These are phyloP conservation scores for Ophion obscuratus DNA, from an alignment of 2,888 invertebrate species.

Conservation along the genomic window DNA sequence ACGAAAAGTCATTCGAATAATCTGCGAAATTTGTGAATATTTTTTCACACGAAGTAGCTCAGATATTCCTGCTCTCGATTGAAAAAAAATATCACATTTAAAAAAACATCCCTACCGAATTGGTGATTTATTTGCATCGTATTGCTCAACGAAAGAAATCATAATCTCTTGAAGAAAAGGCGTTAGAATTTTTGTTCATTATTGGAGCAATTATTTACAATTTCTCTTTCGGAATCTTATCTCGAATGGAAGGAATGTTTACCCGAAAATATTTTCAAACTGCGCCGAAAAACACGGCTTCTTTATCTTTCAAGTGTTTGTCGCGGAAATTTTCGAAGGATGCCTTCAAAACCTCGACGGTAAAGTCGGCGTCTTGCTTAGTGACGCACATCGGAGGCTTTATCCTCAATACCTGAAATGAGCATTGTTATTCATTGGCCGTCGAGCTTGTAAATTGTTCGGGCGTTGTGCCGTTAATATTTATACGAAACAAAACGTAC, in stretches of 20 bases:
- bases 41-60: neutral
- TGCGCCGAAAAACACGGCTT: conserved; percentile 67
- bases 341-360: conserved; percentile 87
- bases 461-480: neutral
- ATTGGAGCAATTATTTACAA: neutral
- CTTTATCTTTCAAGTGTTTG: conserved; percentile 64
- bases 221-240: conserved; percentile 19
- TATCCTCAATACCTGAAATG: conserved; percentile 92
- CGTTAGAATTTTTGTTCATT: neutral
- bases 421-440: neutral
- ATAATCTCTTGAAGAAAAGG: too few species aligned
- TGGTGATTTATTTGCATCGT: neutral
- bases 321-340: conserved; percentile 84
- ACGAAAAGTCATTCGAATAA: neutral
- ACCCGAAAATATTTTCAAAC: conserved; percentile 39
- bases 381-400: conserved; percentile 98
- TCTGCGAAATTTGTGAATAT: neutral
- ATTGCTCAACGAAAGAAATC: too few species aligned
- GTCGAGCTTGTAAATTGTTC: neutral
- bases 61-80: too few species aligned
- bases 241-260: conserved; percentile 7
- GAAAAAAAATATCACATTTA: too few species aligned
- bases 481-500: neutral
- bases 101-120: too few species aligned
- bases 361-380: conserved; percentile 92